Conservation (phyloP, 2,888 invertebrate genomes). For the Drosophila algonquin region DNA sequence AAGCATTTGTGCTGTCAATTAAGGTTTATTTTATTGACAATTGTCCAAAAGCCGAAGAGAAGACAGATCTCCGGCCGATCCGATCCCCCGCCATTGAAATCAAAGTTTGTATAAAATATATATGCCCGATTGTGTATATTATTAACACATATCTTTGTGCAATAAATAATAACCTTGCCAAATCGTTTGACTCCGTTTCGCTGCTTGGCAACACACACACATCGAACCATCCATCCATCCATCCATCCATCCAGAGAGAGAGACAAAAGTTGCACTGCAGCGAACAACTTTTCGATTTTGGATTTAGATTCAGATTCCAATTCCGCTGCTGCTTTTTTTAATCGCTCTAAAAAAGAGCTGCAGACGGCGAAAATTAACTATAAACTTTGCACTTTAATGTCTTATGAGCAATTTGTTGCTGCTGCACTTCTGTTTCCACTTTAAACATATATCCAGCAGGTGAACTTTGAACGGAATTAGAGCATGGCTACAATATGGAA, state of each 20-base stretch:
- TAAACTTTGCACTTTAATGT: slow-evolving; percentile 56
- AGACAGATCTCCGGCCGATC: background rate
- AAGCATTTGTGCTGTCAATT: slow-evolving; percentile 37
- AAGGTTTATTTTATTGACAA: slow-evolving; percentile 40
- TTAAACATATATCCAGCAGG: too few species aligned
- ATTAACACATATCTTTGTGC: slow-evolving; percentile 71
- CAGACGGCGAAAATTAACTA: slow-evolving; percentile 29
- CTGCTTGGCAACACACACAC: slow-evolving; percentile 51
- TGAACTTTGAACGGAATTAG: too few species aligned
- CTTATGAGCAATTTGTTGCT: slow-evolving; percentile 43
- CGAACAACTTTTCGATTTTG: slow-evolving; percentile 23
- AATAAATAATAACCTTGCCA: slow-evolving; percentile 75
- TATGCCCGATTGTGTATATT: slow-evolving; percentile 40
- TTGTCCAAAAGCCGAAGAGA: slow-evolving; percentile 15
- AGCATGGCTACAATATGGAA: too few species aligned
- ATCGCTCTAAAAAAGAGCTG: background rate
- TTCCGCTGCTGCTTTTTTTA: slow-evolving; percentile 9
- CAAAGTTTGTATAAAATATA: background rate
- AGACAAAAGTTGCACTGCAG: slow-evolving; percentile 30
- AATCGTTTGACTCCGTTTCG: slow-evolving; percentile 67
- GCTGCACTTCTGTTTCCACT: too few species aligned
- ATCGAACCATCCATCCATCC: background rate
- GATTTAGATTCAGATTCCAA: slow-evolving; percentile 3
- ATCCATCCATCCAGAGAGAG: slow-evolving; percentile 16
- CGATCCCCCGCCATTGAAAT: background rate